These are phyloP conservation scores for Spheniscus humboldti DNA, from an alignment of 2,797 vertebrate species.

Conservation along the genomic window DNA sequence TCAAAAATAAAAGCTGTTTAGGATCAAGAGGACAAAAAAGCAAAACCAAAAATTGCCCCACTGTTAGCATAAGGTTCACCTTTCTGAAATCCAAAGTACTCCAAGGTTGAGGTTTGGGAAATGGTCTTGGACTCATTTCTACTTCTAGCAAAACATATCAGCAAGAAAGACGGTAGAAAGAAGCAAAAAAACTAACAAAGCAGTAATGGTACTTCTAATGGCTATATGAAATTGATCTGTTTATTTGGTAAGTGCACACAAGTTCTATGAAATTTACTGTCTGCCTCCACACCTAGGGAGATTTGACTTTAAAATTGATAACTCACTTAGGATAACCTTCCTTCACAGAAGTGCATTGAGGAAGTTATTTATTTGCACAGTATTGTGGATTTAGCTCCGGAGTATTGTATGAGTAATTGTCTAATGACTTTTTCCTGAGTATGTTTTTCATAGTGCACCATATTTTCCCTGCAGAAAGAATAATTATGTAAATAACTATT, in stretches of 20 bases:
- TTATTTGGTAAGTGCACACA: background rate
- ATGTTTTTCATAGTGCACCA: background rate
- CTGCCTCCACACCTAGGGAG: background rate
- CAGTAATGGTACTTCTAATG: background rate
- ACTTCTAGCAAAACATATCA: background rate
- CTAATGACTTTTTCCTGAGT: conserved; percentile 29
- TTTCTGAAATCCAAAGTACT: background rate
- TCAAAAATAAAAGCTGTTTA: background rate
- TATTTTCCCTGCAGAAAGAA: conserved; percentile 55
- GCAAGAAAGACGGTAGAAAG: background rate
- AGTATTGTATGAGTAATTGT: conserved; percentile 29
- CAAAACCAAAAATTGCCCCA: background rate
- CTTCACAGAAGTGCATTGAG: background rate
- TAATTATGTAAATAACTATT: conserved; percentile 64
- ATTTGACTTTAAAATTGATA: background rate
- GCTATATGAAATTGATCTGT: background rate
- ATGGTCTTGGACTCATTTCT: background rate
- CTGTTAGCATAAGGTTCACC: background rate
- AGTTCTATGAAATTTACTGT: background rate
- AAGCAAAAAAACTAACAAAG: background rate
- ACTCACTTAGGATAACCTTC: background rate
- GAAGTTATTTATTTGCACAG: background rate
- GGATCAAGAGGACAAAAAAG: background rate
- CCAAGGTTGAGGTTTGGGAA: background rate
- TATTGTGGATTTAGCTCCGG: conserved; percentile 33